Evolutionary conservation across 2,888 invertebrate genomes (phyloP), one percentile per base, ranked within the genome.

Genomic region (Periphyllus acericola): DNA sequence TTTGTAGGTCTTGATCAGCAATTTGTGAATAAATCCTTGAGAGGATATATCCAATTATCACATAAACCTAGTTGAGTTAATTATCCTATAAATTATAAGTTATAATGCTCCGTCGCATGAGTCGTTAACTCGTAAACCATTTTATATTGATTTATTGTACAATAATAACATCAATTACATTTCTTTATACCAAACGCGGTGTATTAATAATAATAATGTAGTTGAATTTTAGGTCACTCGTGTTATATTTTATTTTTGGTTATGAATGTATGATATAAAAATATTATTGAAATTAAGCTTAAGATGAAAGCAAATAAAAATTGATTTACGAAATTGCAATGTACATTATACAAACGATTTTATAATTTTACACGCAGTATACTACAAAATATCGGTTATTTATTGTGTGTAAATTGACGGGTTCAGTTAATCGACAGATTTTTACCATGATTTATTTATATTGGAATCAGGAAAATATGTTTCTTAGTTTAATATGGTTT

Each of bases 51-150:
- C n/a, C 32, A 60, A 79, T 60, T 25, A 79, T 79, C n/a, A n/a
- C 34, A 60, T 79, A 60, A 60, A 79, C 60, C 79, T 60, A 60
- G n/a, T 79, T 79, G n/a, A n/a, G n/a, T n/a, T n/a, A n/a, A n/a
- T n/a, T n/a, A n/a, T n/a, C n/a, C n/a, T 79, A 29, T 34, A 29
- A 79, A 29, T 55, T 17, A 55, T 25, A 2, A 17, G 5, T 60
- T 25, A 34, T 79, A 79, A 19, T 79, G 6, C 29, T 79, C 25
- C n/a, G 25, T 17, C 34, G 55, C 60, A 5, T 79, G 60, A 36
- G 55, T 34, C 79, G 25, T 55, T 25, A 25, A 21, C 1, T 36
- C 60, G 25, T 60, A 25, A 36, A 32, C 0, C 60, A 0, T 55
- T 3, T n/a, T 68, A 0, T 60, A 79, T 79, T 32, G 32, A 78